Evolutionary conservation across 2,888 invertebrate genomes (phyloP).

Genomic region (Zelleria hepariella): DNA sequence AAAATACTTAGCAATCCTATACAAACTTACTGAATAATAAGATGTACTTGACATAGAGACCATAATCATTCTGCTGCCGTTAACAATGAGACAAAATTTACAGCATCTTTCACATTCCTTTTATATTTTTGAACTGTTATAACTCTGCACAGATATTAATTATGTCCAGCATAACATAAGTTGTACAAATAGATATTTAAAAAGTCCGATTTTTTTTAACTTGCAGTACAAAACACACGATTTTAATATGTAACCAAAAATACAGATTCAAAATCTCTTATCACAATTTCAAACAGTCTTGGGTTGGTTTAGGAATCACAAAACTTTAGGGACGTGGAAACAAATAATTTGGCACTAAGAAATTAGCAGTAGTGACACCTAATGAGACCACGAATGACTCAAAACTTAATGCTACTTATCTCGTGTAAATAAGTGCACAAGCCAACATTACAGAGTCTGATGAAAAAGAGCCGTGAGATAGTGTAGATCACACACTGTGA

Average conservation of each 20-base stretch:
- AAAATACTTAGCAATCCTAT: conserved; percentile 18
- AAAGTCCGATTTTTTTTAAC: not conserved
- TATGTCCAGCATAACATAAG: conserved; percentile 54
- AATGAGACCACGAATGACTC: conserved; percentile 23
- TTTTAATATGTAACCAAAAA: not conserved
- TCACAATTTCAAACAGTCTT: conserved; percentile 56
- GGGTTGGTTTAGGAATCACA: conserved; percentile 30
- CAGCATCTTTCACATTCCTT: not conserved
- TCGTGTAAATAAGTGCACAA: conserved; percentile 43
- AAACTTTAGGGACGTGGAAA: conserved; percentile 13
- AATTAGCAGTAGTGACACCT: conserved; percentile 38
- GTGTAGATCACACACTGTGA: conserved; percentile 35
- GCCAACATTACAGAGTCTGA: conserved; percentile 28
- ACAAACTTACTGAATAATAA: not conserved
- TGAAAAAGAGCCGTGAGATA: conserved; percentile 5
- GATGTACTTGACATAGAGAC: conserved; percentile 3
- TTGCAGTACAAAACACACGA: not conserved
- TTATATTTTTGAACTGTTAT: not conserved
- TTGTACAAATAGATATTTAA: conserved; percentile 26
- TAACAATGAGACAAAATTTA: not conserved
- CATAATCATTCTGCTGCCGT: conserved; percentile 7
- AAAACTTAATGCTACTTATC: conserved; percentile 50
- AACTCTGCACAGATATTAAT: conserved; percentile 19
- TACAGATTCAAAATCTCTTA: conserved; percentile 21
- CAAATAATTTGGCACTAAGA: conserved; percentile 42